Evolutionary conservation across 2,113 vertebrate genomes (phyloP).

Genomic region (Eudorcas thomsonii): DNA sequence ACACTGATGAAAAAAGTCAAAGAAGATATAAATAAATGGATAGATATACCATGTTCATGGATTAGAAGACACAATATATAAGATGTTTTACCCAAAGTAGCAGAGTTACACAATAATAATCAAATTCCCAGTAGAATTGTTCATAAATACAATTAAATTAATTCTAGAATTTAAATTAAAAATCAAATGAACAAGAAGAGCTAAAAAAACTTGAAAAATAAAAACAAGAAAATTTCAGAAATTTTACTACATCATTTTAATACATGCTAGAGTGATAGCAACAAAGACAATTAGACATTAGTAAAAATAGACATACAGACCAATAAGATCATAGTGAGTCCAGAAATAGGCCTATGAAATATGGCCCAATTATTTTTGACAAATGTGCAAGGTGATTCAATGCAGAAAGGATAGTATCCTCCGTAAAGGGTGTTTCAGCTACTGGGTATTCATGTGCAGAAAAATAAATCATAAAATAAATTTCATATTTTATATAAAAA

Average conservation of each 20-base stretch:
- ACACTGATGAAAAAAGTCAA: background rate
- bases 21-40: background rate
- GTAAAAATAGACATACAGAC: background rate
- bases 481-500: background rate
- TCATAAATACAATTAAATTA: background rate
- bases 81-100: background rate
- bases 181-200: background rate
- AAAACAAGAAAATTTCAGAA: background rate
- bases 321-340: background rate
- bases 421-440: background rate
- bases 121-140: background rate
- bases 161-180: background rate
- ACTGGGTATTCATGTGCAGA: background rate
- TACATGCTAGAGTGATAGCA: background rate
- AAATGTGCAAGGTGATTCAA: background rate
- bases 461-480: background rate
- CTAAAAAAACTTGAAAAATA: background rate
- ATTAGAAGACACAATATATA: background rate
- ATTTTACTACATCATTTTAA: background rate
- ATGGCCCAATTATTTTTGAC: background rate
- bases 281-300: background rate
- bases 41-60: background rate
- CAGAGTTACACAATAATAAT: background rate
- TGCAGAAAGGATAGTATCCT: background rate
- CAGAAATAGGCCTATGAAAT: background rate